These are phyloP conservation scores for Erithacus rubecula DNA, from an alignment of 2,797 vertebrate genomes.

Conservation along the genomic window DNA sequence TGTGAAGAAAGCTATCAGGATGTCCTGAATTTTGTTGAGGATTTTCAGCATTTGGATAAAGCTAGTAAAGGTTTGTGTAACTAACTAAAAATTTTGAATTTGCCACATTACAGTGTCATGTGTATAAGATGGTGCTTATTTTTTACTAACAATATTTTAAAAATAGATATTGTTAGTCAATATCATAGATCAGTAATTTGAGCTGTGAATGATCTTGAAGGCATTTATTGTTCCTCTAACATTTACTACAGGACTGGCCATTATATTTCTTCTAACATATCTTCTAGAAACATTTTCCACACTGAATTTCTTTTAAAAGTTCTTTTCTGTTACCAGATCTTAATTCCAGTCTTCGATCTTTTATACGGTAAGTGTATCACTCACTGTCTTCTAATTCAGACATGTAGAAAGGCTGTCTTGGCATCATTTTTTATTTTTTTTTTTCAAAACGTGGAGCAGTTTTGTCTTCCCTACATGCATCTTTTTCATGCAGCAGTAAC, in stretches of 20 bases:
- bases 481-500: not conserved
- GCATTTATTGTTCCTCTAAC: not conserved
- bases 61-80: slow-evolving; percentile 89
- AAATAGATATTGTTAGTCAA: not conserved
- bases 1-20: slow-evolving; percentile 91
- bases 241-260: not conserved
- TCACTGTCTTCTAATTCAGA: not conserved
- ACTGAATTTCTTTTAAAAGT: not conserved
- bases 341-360: not conserved
- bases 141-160: not conserved
- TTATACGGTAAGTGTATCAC: not conserved
- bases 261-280: not conserved
- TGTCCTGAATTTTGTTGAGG: slow-evolving; percentile 86
- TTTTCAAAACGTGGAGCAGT: not conserved
- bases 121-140: not conserved
- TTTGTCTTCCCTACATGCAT: not conserved
- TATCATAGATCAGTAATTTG: not conserved
- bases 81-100: not conserved
- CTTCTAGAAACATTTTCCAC: not conserved
- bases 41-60: slow-evolving; percentile 91
- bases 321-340: not conserved
- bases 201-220: not conserved
- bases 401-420: not conserved
- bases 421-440: not conserved
- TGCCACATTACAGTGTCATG: not conserved